Base-by-base conservation (phyloP, 2,113 vertebrate species). In the Nycticebus coucang region DNA sequence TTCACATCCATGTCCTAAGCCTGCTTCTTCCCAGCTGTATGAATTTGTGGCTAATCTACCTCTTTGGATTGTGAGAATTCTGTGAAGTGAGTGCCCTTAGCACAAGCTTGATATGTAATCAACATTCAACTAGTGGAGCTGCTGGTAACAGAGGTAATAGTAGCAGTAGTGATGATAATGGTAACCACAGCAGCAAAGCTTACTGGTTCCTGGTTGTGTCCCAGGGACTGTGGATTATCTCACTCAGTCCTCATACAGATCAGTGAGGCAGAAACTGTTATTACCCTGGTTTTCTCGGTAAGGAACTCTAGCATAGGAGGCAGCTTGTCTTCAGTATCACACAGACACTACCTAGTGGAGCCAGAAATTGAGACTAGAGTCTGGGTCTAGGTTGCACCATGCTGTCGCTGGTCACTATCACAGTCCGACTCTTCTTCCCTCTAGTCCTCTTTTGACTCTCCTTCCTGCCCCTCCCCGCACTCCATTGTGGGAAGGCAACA, bases 131-230 rank as follows among this genome's bases (percentile, higher is more conserved):
- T 15, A 11, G 71, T 14, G 24, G 10, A 8, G 15, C 55, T 78
- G 74, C 75, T 7, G 55, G 13, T n/a, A 0, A 10, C 4, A 62
- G 50, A 33, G 90, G 45, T 5, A 0, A 9, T 2, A 7, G n/a
- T 11, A 7, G 24, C 28, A 0, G 45, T 2, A n/a, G 21, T 8
- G 10, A 13, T 10, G 1, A 4, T 5, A 0, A 55, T 8, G 7
- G 11, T 24, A 5, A 5, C 24, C 4, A 12, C 28, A 53, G 4
- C 15, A 28, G 10, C 81, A 18, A 7, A 13, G 68, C 33, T 26
- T 0, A 0, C 72, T 21, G 71, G 26, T 9, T 10, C 30, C 45
- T 28, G 22, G 24, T 28, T 10, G 30, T 9, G 10, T 14, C 8
- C 41, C 19, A 14, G 91, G 66, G n/a, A 0, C 45, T 4, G 17